Conservation (phyloP, 2,113 vertebrate species). For the Bubalus kerabau region DNA sequence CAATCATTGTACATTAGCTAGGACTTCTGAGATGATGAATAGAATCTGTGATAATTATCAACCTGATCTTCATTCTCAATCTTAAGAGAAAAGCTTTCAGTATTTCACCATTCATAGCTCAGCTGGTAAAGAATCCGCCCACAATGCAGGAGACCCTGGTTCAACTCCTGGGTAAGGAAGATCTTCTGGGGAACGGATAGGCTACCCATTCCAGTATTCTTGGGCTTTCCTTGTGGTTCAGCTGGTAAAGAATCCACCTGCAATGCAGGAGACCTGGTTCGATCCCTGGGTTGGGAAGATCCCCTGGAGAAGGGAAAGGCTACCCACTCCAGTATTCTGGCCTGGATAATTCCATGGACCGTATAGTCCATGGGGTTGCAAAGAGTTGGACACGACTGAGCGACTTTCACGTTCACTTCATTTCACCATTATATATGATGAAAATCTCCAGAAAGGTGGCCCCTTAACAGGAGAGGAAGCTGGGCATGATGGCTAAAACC, state of each 20-base stretch:
- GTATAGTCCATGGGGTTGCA: background rate
- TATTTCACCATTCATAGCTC: background rate
- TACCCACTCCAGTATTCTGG: background rate
- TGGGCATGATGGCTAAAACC: background rate
- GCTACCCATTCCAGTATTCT: background rate
- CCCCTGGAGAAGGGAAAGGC: background rate
- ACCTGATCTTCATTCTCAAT: background rate
- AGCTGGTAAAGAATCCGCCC: background rate
- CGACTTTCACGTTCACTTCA: background rate
- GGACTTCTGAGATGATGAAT: background rate
- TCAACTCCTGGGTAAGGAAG: background rate
- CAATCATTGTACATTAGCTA: too few relatives aligned
- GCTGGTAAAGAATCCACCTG: background rate
- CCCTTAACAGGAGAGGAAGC: background rate
- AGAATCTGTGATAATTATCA: background rate
- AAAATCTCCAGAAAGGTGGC: background rate
- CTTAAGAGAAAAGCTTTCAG: background rate
- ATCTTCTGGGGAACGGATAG: background rate
- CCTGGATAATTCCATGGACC: background rate
- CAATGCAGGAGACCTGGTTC: background rate
- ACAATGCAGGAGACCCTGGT: background rate
- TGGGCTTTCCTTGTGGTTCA: background rate
- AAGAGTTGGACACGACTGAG: rapidly evolving
- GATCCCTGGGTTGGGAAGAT: background rate
- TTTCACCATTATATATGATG: background rate